Percentiles rank a stretch among this genome's conserved stretches.
phyloP scores from a whole-genome alignment of 2,113 vertebrate species.

The Spizaetus ornatus region DNA sequence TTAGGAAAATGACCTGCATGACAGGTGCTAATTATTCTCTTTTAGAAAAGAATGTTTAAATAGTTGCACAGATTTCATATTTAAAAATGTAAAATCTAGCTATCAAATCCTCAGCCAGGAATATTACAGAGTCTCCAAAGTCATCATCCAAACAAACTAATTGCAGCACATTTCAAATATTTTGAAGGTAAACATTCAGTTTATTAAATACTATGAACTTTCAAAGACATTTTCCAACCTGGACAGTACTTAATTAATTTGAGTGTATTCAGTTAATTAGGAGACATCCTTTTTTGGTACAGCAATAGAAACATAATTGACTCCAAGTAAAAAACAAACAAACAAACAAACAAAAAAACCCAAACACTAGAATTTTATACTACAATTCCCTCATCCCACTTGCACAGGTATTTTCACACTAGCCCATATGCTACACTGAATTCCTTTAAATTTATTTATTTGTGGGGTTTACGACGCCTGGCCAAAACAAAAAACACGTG shows the following conservation, averaged over 20 bases:
- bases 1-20: background rate
- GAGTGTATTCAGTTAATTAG: background rate
- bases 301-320: background rate
- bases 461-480: rapidly evolving
- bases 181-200: background rate
- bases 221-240: background rate
- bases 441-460: background rate
- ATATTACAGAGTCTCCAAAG: background rate
- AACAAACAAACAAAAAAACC: too few species aligned
- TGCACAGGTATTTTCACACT: background rate
- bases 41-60: background rate
- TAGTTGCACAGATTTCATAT: background rate
- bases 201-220: background rate
- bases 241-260: background rate
- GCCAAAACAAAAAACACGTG: background rate
- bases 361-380: background rate
- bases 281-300: background rate
- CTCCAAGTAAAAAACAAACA: background rate
- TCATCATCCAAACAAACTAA: background rate
- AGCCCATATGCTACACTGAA: background rate
- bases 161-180: background rate
- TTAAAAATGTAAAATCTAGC: background rate
- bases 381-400: background rate
- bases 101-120: background rate
- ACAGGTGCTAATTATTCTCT: background rate